Conservation (phyloP, 2,113 vertebrate genomes). For the Psilopsiagon aurifrons region DNA sequence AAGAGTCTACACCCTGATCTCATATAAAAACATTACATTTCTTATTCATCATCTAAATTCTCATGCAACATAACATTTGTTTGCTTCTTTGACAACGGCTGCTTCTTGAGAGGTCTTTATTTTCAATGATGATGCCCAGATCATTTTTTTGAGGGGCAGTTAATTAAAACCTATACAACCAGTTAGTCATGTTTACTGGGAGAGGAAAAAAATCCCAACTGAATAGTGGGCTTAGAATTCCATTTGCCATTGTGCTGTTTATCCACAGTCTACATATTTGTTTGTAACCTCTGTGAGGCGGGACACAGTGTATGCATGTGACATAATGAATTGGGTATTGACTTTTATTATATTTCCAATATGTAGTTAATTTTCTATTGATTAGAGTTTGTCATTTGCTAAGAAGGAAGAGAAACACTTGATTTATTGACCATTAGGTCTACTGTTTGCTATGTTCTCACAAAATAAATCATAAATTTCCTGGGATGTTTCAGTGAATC, state of each 20-base stretch:
- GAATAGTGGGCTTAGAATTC: background rate
- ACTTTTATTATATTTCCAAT: background rate
- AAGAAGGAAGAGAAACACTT: background rate
- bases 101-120: background rate
- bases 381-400: background rate
- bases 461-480: background rate
- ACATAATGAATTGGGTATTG: background rate
- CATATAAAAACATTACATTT: background rate
- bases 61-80: background rate
- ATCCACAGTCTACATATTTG: background rate
- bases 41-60: background rate
- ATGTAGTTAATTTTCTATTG: background rate
- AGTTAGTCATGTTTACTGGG: background rate
- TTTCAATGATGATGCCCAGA: background rate
- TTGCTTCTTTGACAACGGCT: background rate
- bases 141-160: background rate
- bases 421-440: background rate
- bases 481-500: conserved; percentile 83
- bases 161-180: background rate
- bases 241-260: background rate
- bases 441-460: background rate
- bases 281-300: background rate
- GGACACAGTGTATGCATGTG: background rate
- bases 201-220: background rate
- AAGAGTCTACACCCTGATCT: background rate